Conservation (phyloP, 2,888 invertebrate species). For the Neocrepidodera transversa region DNA sequence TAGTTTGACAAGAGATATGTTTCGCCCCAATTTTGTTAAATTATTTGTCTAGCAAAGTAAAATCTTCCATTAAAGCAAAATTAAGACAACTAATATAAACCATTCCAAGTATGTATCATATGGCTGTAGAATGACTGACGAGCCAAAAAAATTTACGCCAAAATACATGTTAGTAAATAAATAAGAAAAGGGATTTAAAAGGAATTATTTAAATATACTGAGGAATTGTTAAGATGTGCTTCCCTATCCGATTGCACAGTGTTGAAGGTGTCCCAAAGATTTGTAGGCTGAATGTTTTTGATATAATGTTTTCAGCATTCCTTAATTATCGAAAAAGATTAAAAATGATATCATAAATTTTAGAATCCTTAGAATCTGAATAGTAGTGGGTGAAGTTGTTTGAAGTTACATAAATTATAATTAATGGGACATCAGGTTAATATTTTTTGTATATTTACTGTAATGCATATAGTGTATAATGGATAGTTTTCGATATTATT, state of each 20-base stretch:
- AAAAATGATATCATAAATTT: neutral
- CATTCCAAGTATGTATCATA: constrained; percentile 35
- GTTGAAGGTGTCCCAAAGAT: constrained; percentile 1
- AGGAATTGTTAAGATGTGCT: constrained; percentile 40
- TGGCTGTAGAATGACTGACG: constrained; percentile 38
- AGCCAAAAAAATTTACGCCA: constrained; percentile 38
- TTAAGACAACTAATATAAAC: constrained; percentile 24
- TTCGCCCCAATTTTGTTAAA: too few species aligned
- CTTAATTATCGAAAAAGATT: neutral
- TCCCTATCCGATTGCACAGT: constrained; percentile 30
- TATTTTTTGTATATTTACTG: constrained; percentile 37
- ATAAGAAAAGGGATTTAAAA: constrained; percentile 27
- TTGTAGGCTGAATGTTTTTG: neutral
- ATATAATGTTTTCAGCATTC: too few species aligned
- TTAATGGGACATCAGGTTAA: constrained; percentile 13
- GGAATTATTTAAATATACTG: constrained; percentile 35
- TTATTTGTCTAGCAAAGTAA: too few species aligned
- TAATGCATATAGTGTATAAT: constrained; percentile 39
- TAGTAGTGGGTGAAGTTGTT: too few species aligned
- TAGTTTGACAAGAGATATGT: too few species aligned
- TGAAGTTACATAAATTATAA: too few species aligned
- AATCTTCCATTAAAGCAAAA: too few species aligned
- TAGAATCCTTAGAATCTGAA: neutral
- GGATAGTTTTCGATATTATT: constrained; percentile 32
- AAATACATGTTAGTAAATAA: constrained; percentile 37